These are phyloP conservation scores for Tubulanus polymorphus DNA, from an alignment of 2,888 invertebrate species.

Conservation along the genomic window DNA sequence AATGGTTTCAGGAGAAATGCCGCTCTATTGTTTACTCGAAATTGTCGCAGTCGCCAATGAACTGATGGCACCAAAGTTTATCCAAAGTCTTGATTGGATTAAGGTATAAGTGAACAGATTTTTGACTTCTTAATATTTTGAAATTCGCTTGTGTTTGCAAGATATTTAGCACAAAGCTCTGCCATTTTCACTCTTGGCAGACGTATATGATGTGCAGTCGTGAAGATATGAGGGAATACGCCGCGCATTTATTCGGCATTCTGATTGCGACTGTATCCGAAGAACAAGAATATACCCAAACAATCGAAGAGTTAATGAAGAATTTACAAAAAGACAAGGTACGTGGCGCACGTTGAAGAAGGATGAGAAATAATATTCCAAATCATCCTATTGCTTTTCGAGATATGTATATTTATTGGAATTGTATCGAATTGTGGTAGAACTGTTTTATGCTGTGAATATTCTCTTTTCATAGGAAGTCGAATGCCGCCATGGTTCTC, in stretches of 20 bases:
- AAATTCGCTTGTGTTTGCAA: too few species aligned
- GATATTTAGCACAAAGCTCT: background rate
- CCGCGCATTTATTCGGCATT: slow-evolving; percentile 72
- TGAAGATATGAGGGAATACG: slow-evolving; percentile 71
- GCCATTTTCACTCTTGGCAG: slow-evolving; percentile 26
- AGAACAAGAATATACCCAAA: slow-evolving; percentile 58
- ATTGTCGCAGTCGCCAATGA: slow-evolving; percentile 77
- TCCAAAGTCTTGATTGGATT: slow-evolving; percentile 65
- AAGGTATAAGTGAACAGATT: too few species aligned
- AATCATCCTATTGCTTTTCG: too few species aligned
- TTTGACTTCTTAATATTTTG: too few species aligned
- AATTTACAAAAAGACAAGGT: slow-evolving; percentile 59
- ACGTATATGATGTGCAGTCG: slow-evolving; percentile 58
- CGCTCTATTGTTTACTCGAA: slow-evolving; percentile 73
- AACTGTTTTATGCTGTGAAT: background rate
- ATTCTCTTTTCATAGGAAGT: slow-evolving; percentile 58
- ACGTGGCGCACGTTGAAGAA: too few species aligned
- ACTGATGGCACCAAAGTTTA: slow-evolving; percentile 64
- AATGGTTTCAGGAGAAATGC: slow-evolving; percentile 35
- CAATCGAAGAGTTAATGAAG: slow-evolving; percentile 59
- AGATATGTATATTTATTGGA: too few species aligned
- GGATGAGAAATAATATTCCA: too few species aligned
- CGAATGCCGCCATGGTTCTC: slow-evolving; percentile 74
- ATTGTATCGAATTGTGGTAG: too few species aligned
- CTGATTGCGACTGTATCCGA: slow-evolving; percentile 62